Conservation (phyloP, 2,113 vertebrate species). For the Odocoileus hemionus region DNA sequence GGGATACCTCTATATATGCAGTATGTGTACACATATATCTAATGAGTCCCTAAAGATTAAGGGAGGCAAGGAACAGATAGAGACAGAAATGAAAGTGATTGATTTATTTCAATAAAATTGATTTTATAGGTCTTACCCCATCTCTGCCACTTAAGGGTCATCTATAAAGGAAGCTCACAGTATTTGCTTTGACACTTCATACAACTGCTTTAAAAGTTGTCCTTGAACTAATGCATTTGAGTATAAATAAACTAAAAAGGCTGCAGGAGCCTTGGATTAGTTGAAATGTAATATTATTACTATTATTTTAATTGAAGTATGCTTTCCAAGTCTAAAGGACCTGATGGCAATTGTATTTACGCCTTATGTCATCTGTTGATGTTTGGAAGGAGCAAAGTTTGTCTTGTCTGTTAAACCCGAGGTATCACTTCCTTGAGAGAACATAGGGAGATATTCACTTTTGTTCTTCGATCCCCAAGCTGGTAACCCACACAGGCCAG, state of each 20-base stretch:
- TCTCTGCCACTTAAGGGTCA: not conserved
- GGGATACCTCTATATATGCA: not conserved
- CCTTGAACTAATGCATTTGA: not conserved
- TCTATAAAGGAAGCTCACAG: not conserved
- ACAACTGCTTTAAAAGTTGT: not conserved
- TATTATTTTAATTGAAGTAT: not conserved
- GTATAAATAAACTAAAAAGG: not conserved
- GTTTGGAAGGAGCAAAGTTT: not conserved
- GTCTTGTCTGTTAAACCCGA: not conserved
- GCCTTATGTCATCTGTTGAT: not conserved
- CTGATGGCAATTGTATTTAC: not conserved
- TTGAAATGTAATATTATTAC: not conserved
- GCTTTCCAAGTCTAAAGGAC: not conserved
- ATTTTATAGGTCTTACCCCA: not conserved
- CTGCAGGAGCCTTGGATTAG: not conserved
- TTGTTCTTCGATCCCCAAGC: not conserved
- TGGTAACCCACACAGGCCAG: not conserved
- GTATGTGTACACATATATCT: not conserved
- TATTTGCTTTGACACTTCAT: not conserved
- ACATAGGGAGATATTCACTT: not conserved
- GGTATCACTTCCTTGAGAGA: not conserved
- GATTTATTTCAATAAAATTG: not conserved
- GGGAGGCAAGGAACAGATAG: no score
- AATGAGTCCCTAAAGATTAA: not conserved
- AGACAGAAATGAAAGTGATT: not conserved